Evolutionary conservation across 2,113 vertebrate species (phyloP), one percentile per base, ranked within the genome.

Genomic region (Bombycilla garrulus): DNA sequence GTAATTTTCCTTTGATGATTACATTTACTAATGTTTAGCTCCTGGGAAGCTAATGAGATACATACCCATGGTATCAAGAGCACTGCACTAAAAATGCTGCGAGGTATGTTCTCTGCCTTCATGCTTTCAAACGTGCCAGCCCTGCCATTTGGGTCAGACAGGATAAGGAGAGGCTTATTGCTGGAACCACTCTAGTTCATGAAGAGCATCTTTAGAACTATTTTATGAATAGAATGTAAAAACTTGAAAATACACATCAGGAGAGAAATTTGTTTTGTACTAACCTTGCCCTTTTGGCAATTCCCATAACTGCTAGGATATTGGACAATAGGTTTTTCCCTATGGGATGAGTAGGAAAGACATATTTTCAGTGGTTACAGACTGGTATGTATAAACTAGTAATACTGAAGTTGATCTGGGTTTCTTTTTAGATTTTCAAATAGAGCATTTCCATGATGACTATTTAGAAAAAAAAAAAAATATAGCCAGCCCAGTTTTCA

Each of bases 351-450:
- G 15, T 26, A 72, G 61, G 67, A 78, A 76, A 76, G 14, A n/a
- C 0, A 33, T 40, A 8, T 76, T 90, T 85, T 47, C 31, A 69
- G 51, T 35, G 22, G 25, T 58, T 77, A 69, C 23, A 60, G 67
- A 14, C 13, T 69, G 29, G 4, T 70, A 50, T 50, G 4, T 70
- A 50, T 50, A 12, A 58, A 10, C 50, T 36, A 66, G 15, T 20
- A 89, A 56, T 64, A 58, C 16, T 66, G 47, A 42, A 35, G 25
- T 24, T 83, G 18, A 8, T 81, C 17, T 77, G 24, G 6, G 5
- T n/a, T 86, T 82, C 36, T 48, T 78, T 92, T 65, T 62, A 73
- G 42, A 69, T 72, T 54, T 92, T 61, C n/a, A 83, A 62, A 45
- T 5, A 62, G 25, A 89, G 13, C 28, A 38, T 56, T 88, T 90